These are phyloP conservation scores for Pampus argenteus DNA, from an alignment of 2,797 vertebrate genomes.

Conservation along the genomic window DNA sequence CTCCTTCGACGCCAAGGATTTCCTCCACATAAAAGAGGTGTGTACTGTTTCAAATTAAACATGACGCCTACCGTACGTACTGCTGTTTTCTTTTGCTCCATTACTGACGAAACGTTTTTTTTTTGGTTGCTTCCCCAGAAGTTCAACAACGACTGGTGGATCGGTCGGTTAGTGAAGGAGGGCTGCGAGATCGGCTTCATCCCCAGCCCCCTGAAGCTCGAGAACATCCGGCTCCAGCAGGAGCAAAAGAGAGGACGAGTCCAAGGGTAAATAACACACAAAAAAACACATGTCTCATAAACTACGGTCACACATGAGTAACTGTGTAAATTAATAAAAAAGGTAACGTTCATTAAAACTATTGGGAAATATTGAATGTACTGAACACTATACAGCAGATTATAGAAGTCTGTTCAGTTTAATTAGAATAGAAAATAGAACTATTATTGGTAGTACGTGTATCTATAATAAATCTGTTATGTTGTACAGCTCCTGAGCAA, in stretches of 20 bases:
- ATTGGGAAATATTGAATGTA: neutral
- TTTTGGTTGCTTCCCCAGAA: constrained; percentile 81
- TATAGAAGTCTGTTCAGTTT: no score
- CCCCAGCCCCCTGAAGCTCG: constrained; percentile 96
- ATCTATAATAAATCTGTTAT: neutral
- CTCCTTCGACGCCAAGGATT: constrained; percentile 95
- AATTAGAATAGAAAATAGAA: no score
- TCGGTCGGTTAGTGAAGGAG: constrained; percentile 89
- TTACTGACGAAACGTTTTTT: neutral
- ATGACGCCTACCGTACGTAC: neutral
- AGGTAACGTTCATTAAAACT: neutral
- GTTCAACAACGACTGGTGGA: constrained; percentile 99
- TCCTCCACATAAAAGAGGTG: constrained; percentile 98
- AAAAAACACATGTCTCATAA: constrained; percentile 6
- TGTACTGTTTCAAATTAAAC: no score
- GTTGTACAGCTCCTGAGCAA: constrained; percentile 6
- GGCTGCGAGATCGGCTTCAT: constrained; percentile 90
- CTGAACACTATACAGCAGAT: neutral
- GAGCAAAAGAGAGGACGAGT: constrained; percentile 94
- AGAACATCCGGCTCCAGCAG: constrained; percentile 93
- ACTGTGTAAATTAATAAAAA: neutral
- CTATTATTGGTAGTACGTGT: neutral
- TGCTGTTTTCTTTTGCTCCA: no score
- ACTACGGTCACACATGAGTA: neutral
- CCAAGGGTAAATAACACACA: constrained; percentile 86